Evolutionary conservation across 2,888 invertebrate species (phyloP).

Genomic region (Dexiosoma caninum): DNA sequence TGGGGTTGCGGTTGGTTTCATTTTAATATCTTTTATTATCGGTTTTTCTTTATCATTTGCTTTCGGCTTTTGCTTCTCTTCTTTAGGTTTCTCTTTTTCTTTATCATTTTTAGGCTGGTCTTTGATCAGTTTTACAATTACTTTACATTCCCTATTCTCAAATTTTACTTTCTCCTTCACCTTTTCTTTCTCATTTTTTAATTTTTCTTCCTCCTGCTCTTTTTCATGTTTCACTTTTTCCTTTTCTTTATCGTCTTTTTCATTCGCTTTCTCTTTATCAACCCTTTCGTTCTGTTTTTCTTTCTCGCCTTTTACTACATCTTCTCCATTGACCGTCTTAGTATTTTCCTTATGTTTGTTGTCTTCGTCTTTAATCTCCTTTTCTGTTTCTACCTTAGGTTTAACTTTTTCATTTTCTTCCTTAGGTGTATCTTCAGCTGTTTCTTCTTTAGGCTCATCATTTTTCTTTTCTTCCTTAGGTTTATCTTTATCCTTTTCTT

Average conservation of each 20-base stretch:
- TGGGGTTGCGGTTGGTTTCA: conserved; percentile 13
- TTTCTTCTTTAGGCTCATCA: background rate
- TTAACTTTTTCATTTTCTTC: conserved; percentile 50
- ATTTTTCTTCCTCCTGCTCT: background rate
- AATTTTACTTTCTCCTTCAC: background rate
- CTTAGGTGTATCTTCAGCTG: background rate
- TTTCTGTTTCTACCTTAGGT: conserved; percentile 39
- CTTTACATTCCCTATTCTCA: conserved; percentile 61
- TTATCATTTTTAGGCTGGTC: conserved; percentile 61
- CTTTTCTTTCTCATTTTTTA: conserved; percentile 39
- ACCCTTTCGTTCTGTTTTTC: background rate
- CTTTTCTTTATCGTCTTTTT: conserved; percentile 16
- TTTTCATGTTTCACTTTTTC: background rate
- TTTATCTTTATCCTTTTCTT: background rate
- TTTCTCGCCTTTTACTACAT: conserved; percentile 43
- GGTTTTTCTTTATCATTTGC: background rate
- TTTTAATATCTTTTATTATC: background rate
- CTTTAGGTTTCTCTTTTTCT: conserved; percentile 16
- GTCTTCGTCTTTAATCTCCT: conserved; percentile 52
- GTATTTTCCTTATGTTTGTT: conserved; percentile 66
- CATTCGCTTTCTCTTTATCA: conserved; percentile 21
- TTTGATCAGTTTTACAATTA: conserved; percentile 60
- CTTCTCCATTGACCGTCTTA: too few relatives aligned
- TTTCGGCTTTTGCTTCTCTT: background rate
- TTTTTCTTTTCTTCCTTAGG: background rate